These are phyloP conservation scores for Bombus impatiens DNA, from an alignment of 1,140 invertebrate species.

Conservation along the genomic window DNA sequence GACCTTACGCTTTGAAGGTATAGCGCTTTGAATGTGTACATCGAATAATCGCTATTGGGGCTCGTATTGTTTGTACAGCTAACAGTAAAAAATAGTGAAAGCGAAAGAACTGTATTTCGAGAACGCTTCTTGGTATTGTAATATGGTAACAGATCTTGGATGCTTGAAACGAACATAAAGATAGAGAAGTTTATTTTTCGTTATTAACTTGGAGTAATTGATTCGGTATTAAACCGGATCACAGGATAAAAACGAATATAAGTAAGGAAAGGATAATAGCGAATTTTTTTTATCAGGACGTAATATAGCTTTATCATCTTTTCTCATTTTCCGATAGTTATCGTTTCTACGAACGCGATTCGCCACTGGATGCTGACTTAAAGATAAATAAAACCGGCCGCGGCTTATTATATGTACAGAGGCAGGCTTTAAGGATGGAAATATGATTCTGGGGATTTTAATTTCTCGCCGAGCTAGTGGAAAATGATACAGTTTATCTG, in stretches of 20 bases:
- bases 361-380: not conserved
- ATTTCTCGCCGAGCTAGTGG: slow-evolving; percentile 17
- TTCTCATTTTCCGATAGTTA: not conserved
- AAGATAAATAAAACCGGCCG: slow-evolving; percentile 6
- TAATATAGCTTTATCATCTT: not conserved
- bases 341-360: not conserved
- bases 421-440: not conserved
- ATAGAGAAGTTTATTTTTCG: not conserved
- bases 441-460: slow-evolving; percentile 21
- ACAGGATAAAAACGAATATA: not conserved
- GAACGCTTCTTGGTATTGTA: not conserved
- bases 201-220: not conserved
- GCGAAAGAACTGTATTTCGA: not conserved
- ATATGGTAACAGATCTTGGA: not conserved
- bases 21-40: too few species aligned
- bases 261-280: too few species aligned
- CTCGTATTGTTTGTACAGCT: too few species aligned
- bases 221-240: not conserved
- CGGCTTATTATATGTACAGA: not conserved
- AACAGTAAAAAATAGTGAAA: not conserved
- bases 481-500: slow-evolving; percentile 20
- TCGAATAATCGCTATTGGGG: too few species aligned
- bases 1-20: too few species aligned
- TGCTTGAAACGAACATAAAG: not conserved
- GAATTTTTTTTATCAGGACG: not conserved